A percentile compares a stretch with the other conserved stretches of the same genome.
These are phyloP conservation scores for Chrysogorgia sp. DNA, from an alignment of 92 coral and sea anemone genomes.

Conservation along the genomic window DNA sequence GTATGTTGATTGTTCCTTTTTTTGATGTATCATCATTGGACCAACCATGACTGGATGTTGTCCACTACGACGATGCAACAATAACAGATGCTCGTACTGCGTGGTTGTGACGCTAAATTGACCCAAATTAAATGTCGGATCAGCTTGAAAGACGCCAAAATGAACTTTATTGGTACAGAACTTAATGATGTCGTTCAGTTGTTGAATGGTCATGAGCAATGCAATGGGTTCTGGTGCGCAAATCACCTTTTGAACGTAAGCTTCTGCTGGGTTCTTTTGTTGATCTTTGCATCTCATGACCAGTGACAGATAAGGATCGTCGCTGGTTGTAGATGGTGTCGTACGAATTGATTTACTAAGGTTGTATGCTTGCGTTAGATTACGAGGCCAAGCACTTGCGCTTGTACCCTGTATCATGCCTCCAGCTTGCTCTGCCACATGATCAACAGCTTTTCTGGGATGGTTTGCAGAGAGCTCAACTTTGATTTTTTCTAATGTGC, in stretches of 20 bases:
- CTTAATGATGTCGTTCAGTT: no score
- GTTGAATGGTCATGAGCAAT: no score
- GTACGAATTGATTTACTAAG: background rate
- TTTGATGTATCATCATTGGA: slow-evolving; percentile 12
- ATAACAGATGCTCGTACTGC: slow-evolving; percentile 22
- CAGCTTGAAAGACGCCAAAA: no score
- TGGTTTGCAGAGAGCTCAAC: slow-evolving; percentile 10
- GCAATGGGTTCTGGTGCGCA: no score
- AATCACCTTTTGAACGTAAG: slow-evolving; percentile 45
- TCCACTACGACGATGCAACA: slow-evolving; percentile 23
- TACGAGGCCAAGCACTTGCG: slow-evolving; percentile 53
- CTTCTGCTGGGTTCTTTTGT: slow-evolving; percentile 23
- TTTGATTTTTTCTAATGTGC: slow-evolving; percentile 30
- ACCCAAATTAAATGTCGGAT: slow-evolving; percentile 33
- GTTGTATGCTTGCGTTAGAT: slow-evolving; percentile 50
- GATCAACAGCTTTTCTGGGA: slow-evolving; percentile 48
- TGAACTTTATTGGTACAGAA: no score
- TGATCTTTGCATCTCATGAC: slow-evolving; percentile 56
- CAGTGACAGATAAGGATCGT: slow-evolving; percentile 41
- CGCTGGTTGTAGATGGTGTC: background rate
- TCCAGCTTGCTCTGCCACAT: slow-evolving; percentile 44
- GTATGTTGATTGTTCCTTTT: background rate
- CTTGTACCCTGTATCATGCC: slow-evolving; percentile 48
- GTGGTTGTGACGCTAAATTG: slow-evolving; percentile 22
- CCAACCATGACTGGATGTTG: slow-evolving; percentile 18